These are phyloP conservation scores for Eulemur macaco DNA, from an alignment of 2,113 vertebrate species.

Conservation along the genomic window DNA sequence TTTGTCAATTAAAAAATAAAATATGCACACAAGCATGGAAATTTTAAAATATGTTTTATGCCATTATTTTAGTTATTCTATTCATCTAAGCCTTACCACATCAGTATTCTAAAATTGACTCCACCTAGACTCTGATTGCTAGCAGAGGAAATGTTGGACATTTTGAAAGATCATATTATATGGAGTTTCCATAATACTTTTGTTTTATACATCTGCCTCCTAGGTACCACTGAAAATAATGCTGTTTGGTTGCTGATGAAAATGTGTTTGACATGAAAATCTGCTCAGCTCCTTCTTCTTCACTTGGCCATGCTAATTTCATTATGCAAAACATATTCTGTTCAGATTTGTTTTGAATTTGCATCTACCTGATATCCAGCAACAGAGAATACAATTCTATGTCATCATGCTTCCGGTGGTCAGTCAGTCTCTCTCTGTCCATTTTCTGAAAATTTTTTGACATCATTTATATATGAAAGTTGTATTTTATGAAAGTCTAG, in stretches of 20 bases:
- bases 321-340: neutral
- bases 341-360: constrained; percentile 28
- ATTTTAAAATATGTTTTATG: neutral
- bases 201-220: neutral
- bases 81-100: neutral
- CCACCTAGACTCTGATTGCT: neutral
- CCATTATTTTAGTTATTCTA: neutral
- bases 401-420: neutral
- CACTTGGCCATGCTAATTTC: neutral
- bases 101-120: neutral
- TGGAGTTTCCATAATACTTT: neutral
- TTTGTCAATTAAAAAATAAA: neutral
- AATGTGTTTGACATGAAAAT: constrained; percentile 14
- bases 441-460: constrained; percentile 13
- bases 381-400: neutral
- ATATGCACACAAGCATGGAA: neutral
- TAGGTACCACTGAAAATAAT: neutral
- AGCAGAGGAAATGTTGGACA: neutral
- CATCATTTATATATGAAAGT: neutral
- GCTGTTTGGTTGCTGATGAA: constrained; percentile 11
- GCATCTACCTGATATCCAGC: neutral
- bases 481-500: neutral
- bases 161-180: neutral
- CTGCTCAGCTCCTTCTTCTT: neutral
- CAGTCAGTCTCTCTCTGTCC: neutral